These are phyloP conservation scores for Drosophila ambigua DNA, from an alignment of 1,140 invertebrate species.

Conservation along the genomic window DNA sequence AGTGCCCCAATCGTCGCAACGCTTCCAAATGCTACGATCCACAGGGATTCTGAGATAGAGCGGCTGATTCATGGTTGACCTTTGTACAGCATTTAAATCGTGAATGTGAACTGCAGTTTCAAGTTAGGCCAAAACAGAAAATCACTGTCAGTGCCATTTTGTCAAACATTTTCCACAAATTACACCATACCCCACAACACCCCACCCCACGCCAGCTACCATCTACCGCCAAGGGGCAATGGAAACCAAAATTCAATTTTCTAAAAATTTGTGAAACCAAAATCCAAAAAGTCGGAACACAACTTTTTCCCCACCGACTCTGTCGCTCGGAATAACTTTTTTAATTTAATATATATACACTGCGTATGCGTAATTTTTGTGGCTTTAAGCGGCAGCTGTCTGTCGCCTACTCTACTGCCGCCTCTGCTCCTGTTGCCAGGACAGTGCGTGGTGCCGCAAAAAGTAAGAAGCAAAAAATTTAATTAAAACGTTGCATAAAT, in stretches of 20 bases:
- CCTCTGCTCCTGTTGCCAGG: constrained; percentile 9
- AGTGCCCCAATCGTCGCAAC: constrained; percentile 31
- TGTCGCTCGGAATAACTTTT: constrained; percentile 53
- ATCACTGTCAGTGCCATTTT: constrained; percentile 41
- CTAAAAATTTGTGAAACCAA: constrained; percentile 28
- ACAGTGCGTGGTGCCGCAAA: constrained; percentile 27
- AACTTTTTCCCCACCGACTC: constrained; percentile 44
- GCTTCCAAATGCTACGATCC: constrained; percentile 5
- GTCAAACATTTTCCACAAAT: constrained; percentile 48
- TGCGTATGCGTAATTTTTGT: constrained; percentile 74
- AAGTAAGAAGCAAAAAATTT: constrained; percentile 57
- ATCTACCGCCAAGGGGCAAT: not conserved
- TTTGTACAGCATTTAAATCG: not conserved
- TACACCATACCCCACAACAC: constrained; percentile 38
- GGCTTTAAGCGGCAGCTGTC: constrained; percentile 59
- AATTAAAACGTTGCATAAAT: constrained; percentile 73
- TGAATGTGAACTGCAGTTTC: constrained; percentile 35
- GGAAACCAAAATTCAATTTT: constrained; percentile 55
- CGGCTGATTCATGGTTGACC: constrained; percentile 17
- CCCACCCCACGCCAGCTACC: constrained; percentile 2
- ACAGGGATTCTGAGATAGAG: not conserved
- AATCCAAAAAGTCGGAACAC: constrained; percentile 45
- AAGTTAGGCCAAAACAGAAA: not conserved
- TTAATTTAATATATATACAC: constrained; percentile 71
- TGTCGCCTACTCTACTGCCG: no score